These are phyloP conservation scores for Drosophila elegans DNA, from an alignment of 1,140 invertebrate species.

Conservation along the genomic window DNA sequence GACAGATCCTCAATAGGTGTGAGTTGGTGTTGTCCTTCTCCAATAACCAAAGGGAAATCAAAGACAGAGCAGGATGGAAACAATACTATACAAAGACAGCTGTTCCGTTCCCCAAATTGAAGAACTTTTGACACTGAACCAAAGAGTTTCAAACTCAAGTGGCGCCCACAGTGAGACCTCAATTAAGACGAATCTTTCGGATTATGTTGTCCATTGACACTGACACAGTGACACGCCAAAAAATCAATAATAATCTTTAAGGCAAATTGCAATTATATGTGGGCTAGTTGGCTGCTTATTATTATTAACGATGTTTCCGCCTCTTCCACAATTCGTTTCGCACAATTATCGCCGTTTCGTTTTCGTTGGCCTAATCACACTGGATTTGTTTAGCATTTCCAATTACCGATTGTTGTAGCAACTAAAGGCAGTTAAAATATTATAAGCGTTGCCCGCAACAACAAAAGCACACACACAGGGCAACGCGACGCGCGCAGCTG, in stretches of 20 bases:
- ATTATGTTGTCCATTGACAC: conserved; percentile 55
- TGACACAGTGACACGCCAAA: conserved; percentile 80
- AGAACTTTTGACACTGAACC: conserved; percentile 71
- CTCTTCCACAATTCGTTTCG: conserved; percentile 29
- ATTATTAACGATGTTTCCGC: conserved; percentile 50
- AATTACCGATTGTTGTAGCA: conserved; percentile 71
- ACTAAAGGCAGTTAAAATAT: conserved; percentile 61
- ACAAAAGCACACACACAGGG: conserved; percentile 36
- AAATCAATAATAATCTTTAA: conserved; percentile 60
- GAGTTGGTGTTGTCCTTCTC: conserved; percentile 25
- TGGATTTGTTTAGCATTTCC: conserved; percentile 43
- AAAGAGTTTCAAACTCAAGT: conserved; percentile 14
- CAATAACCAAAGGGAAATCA: conserved; percentile 30
- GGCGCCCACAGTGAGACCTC: conserved; percentile 56
- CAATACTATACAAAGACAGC: conserved; percentile 45
- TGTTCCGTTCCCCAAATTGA: conserved; percentile 60
- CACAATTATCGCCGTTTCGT: conserved; percentile 36
- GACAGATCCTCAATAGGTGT: conserved; percentile 49
- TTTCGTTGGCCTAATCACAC: conserved; percentile 43
- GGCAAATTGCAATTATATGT: conserved; percentile 72
- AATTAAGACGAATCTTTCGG: conserved; percentile 29
- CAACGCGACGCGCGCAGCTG: conserved; percentile 76
- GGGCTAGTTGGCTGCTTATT: conserved; percentile 45
- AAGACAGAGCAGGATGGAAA: conserved; percentile 32
- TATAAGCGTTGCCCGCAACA: conserved; percentile 68